phyloP scores from a whole-genome alignment of 2,888 invertebrate genomes.

The Synanthedon myopaeformis region DNA sequence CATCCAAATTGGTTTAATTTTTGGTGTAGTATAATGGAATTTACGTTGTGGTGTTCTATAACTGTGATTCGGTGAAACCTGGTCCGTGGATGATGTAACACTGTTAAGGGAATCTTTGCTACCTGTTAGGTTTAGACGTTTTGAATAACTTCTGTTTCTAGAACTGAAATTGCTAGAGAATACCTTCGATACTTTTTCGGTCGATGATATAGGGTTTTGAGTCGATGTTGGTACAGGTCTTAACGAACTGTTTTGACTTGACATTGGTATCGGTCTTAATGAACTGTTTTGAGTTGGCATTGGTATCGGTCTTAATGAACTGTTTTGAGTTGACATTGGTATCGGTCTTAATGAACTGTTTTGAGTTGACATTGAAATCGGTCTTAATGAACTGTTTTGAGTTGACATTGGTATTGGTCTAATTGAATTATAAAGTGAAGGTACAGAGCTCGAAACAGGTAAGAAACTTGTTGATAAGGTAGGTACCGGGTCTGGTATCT shows the following conservation, averaged over 20 bases:
- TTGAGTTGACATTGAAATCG: conserved; percentile 28
- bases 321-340: conserved; percentile 28
- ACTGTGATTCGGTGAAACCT: conserved; percentile 18
- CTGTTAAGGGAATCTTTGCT: conserved; percentile 51
- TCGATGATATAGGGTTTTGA: conserved; percentile 33
- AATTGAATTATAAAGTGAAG: conserved; percentile 19
- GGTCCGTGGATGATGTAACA: conserved; percentile 37
- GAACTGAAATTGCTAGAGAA: conserved; percentile 26
- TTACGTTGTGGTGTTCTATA: conserved; percentile 36
- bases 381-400: conserved; percentile 17
- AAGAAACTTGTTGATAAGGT: conserved; percentile 25
- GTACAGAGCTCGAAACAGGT: conserved; percentile 21
- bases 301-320: too few species aligned
- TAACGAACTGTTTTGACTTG: conserved; percentile 31
- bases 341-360: conserved; percentile 23
- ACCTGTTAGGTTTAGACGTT: conserved; percentile 42
- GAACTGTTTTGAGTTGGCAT: conserved; percentile 31
- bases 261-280: conserved; percentile 7
- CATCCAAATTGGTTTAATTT: conserved; percentile 53
- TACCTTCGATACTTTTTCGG: conserved; percentile 31
- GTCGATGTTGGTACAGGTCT: conserved; percentile 19
- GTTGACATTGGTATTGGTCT: conserved; percentile 26
- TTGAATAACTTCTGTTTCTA: conserved; percentile 49
- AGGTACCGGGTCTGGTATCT: conserved; percentile 7
- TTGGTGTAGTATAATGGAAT: conserved; percentile 53